Conservation (phyloP, 2,797 vertebrate species). For the Alcedo quadribrachys region DNA sequence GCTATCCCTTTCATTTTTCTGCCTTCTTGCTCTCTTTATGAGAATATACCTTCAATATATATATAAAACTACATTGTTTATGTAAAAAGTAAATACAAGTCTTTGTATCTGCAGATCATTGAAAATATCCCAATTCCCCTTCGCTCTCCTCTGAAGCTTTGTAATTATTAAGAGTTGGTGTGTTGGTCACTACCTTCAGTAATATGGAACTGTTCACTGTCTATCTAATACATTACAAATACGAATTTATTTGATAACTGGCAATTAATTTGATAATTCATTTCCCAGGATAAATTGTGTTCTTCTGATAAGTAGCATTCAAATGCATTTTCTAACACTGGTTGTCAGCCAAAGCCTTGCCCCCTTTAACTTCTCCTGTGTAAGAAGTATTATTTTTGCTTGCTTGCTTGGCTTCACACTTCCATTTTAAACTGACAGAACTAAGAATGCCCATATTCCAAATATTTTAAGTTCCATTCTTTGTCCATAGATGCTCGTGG, state of each 20-base stretch:
- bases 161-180: neutral
- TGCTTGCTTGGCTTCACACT: neutral
- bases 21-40: neutral
- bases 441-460: neutral
- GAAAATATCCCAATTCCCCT: neutral
- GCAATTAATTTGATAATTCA: neutral
- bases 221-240: neutral
- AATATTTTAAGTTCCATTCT: neutral
- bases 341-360: neutral
- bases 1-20: neutral
- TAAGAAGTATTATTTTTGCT: neutral
- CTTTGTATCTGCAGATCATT: neutral
- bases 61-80: neutral
- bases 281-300: neutral
- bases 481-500: constrained; percentile 89
- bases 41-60: neutral
- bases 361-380: neutral
- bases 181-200: neutral
- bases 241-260: neutral
- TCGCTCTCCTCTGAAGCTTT: neutral
- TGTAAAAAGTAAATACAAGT: neutral
- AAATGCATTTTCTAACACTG: neutral
- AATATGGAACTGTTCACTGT: neutral
- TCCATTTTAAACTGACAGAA: neutral
- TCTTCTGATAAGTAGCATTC: neutral